Conservation (phyloP, 2,888 invertebrate species). For the Pterobdella sp. region DNA sequence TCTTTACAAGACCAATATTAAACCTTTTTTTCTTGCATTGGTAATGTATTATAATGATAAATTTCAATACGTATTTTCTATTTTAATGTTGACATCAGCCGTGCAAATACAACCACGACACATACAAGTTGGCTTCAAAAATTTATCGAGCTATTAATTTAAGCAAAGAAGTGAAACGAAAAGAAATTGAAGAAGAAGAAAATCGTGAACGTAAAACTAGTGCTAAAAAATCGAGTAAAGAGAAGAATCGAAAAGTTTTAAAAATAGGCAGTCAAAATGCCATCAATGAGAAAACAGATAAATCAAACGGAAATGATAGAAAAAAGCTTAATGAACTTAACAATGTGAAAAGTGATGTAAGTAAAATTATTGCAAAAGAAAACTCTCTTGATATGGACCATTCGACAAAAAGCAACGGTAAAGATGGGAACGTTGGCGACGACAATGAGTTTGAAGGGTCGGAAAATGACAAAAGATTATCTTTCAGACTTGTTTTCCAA, state of each 20-base stretch:
- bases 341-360: not conserved
- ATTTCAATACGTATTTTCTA: too few species aligned
- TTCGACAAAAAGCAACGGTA: not conserved
- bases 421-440: not conserved
- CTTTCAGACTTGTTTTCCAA: constrained; percentile 45
- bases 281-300: not conserved
- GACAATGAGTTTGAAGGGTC: not conserved
- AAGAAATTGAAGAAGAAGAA: not conserved
- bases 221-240: not conserved
- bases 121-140: not conserved
- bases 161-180: not conserved
- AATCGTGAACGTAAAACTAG: not conserved
- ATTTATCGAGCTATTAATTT: not conserved
- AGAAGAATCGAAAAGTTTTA: not conserved
- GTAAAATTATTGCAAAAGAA: not conserved
- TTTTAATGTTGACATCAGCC: too few species aligned
- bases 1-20: not conserved
- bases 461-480: constrained; percentile 33
- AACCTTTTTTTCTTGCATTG: not conserved
- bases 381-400: too few species aligned
- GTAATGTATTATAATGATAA: too few species aligned
- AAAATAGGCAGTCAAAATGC: not conserved
- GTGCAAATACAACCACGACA: not conserved
- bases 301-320: not conserved
- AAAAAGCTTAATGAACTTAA: not conserved